Evolutionary conservation across 1,140 invertebrate genomes (phyloP), one percentile per base, ranked within the genome.

Genomic region (Scylla paramamosain): DNA sequence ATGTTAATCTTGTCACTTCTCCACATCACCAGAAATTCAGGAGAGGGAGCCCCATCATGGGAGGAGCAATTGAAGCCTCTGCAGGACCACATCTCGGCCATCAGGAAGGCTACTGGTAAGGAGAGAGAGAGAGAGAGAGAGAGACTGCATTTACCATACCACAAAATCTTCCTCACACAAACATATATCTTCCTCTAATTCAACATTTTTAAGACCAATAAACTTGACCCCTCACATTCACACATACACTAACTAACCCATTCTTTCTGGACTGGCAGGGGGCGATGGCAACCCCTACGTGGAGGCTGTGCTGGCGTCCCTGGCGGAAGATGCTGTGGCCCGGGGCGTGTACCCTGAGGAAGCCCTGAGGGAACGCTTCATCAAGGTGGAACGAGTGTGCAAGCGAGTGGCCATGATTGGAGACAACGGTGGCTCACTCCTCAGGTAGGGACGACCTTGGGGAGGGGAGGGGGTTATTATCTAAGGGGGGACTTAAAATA

Each of bases 341-440:
- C 97, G 98, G 95, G 99, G 99, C 12, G 98, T 99, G 67, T 98
- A 98, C 96, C 98, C 98, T 0, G 99, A 99, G 97, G 98, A 98
- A 96, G 98, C 98, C 52, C 97, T 99, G 25, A 98, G 98, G 93
- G 98, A 99, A 96, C 98, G 98, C 96, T 99, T 99, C 97, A 96
- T 98, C 0, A 98, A 98, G 97, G 98, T 99, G 96, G 97, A 97
- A 46, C 93, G 96, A 48, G 93, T 96, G 39, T 97, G 97, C 92
- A 97, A 98, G 93, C 98, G 98, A 96, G 97, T 99, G 87, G 98
- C 99, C 0, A 96, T 99, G 93, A 98, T 99, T 12, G 98, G 99
- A 0, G 98, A 98, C 91, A 98, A 98, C 77, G 97, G 97, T 59
- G 98, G 98, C n/a, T 97, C 98, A 1, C 97, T 95, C 8, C 99